Evolutionary conservation across 2,113 vertebrate genomes (phyloP), one percentile per base, ranked within the genome.

Genomic region (Ondatra zibethicus): DNA sequence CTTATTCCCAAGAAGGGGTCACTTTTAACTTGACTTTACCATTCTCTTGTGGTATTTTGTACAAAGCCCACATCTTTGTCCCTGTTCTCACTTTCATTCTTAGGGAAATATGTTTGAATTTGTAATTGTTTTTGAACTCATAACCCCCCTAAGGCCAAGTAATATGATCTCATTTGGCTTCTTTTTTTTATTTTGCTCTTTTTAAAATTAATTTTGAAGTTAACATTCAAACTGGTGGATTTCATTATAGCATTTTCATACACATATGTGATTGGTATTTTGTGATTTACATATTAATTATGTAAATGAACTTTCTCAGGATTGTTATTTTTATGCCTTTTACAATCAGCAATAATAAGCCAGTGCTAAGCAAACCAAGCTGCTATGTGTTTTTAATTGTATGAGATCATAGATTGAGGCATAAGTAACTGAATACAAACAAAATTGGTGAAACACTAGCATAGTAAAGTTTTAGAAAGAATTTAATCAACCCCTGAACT

Each of bases 1-100:
- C n/a, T 50, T 73, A 70, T 94, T 82, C 73, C 81, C 52, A 78
- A 75, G 45, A 29, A 73, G 78, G 29, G 73, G 55, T 92, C 82
- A 21, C 5, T 88, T 91, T 93, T 88, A 47, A 89, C 86, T 92
- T 92, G 39, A 81, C 11, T 81, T 80, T 63, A 77, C 36, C 92
- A 42, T 95, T 96, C n/a, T 75, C 27, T 72, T 81, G 36, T 50
- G 55, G 55, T 92, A 39, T 61, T 95, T 86, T 42, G 11, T 23
- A 75, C 31, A 92, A 68, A 89, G 61, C 58, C 50, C 29, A 31
- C 27, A 61, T 84, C 82, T 93, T 92, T 84, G 61, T 91, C 33
- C 6, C 75, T 45, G 13, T 12, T 52, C 21, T 82, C 39, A 45
- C 70, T 47, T 39, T 42, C 66, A 66, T 31, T 50, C 36, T 92